Conservation (phyloP, 2,113 vertebrate genomes). For the Pitta sordida region DNA sequence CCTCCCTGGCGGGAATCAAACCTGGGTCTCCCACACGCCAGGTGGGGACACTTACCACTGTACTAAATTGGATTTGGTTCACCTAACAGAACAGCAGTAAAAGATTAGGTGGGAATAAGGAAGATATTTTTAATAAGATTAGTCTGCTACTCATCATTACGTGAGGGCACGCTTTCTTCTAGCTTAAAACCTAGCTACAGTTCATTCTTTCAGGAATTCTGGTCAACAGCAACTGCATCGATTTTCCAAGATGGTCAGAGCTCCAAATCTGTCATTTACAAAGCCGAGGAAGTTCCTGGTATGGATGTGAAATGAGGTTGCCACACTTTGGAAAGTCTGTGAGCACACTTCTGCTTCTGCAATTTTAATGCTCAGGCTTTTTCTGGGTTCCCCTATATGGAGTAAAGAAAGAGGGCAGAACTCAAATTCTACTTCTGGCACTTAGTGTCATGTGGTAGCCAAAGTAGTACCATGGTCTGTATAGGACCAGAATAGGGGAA, state of each 20-base stretch:
- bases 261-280: background rate
- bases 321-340: background rate
- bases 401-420: background rate
- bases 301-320: background rate
- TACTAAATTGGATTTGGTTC: background rate
- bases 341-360: background rate
- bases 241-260: background rate
- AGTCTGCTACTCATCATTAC: background rate
- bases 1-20: no score
- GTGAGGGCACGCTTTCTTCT: background rate
- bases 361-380: background rate
- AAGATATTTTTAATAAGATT: background rate
- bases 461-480: background rate
- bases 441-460: background rate
- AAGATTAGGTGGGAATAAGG: background rate
- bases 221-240: background rate
- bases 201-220: background rate
- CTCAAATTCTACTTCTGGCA: background rate
- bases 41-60: no score
- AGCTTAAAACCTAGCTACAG: background rate
- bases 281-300: background rate
- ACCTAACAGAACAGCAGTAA: background rate
- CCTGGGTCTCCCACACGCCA: no score
- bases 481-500: background rate
- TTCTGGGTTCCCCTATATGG: rapidly evolving